A percentile compares a stretch with the other conserved stretches of the same genome.
Conservation (phyloP, 2,797 vertebrate genomes). For the Malacoctenus gilli region DNA sequence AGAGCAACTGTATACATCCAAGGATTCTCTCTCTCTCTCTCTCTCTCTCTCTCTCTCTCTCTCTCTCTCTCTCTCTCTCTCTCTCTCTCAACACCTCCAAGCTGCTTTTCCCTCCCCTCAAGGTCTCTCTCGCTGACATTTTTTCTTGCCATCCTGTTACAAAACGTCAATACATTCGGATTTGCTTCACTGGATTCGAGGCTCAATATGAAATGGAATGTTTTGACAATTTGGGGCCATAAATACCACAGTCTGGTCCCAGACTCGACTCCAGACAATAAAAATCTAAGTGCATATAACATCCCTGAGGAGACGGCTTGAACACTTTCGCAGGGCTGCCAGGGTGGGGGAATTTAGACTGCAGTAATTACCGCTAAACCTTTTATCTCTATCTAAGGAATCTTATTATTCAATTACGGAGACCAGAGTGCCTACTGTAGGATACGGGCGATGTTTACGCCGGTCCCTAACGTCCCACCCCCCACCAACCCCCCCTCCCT, state of each 20-base stretch:
- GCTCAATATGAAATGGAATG: slow-evolving; percentile 9
- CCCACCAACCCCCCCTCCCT: neutral
- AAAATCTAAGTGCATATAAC: slow-evolving; percentile 42
- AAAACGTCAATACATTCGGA: slow-evolving; percentile 9
- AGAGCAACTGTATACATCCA: slow-evolving; percentile 29
- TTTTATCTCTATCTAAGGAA: slow-evolving; percentile 77
- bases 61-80: too few relatives aligned
- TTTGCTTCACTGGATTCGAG: neutral
- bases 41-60: slow-evolving; percentile 17
- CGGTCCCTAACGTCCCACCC: slow-evolving; percentile 29
- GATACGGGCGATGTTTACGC: slow-evolving; percentile 30
- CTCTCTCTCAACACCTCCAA: slow-evolving; percentile 19
- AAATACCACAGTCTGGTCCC: slow-evolving; percentile 20
- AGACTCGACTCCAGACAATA: slow-evolving; percentile 25
- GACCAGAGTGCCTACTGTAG: slow-evolving; percentile 53
- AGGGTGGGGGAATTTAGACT: slow-evolving; percentile 43
- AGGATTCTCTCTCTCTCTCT: slow-evolving; percentile 25
- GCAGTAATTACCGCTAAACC: slow-evolving; percentile 75
- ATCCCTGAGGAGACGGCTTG: slow-evolving; percentile 41
- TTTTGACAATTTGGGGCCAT: neutral
- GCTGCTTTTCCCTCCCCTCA: slow-evolving; percentile 11
- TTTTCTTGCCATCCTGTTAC: slow-evolving; percentile 13
- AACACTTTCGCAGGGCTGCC: slow-evolving; percentile 16
- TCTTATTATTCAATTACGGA: slow-evolving; percentile 75
- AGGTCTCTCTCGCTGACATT: slow-evolving; percentile 10